These are phyloP conservation scores for Ernsta delagoae DNA, from an alignment of 2,888 invertebrate species.

Conservation along the genomic window DNA sequence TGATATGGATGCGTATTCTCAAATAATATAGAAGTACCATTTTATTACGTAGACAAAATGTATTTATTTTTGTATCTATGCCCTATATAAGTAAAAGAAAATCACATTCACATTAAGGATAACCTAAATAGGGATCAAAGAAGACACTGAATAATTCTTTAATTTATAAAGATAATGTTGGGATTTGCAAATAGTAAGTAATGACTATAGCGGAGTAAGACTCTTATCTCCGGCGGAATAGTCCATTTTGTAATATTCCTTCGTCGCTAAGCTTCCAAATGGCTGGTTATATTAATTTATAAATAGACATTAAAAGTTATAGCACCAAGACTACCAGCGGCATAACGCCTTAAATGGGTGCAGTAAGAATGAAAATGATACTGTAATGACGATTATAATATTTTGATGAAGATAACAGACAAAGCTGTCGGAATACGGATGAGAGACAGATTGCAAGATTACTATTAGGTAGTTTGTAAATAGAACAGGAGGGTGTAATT, in stretches of 20 bases:
- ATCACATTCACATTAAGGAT: neutral
- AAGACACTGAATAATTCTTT: neutral
- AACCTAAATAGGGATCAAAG: too few species aligned
- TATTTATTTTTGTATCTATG: too few species aligned
- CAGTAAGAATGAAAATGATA: too few species aligned
- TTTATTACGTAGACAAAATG: too few species aligned
- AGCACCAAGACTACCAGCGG: conserved; percentile 6
- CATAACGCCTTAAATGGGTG: conserved; percentile 10
- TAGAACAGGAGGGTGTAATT: neutral
- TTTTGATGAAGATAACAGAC: neutral
- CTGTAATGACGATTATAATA: neutral
- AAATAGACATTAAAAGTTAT: conserved; percentile 32
- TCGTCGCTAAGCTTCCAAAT: conserved; percentile 18
- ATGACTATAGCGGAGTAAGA: conserved; percentile 1
- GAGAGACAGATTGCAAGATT: neutral
- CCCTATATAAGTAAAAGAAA: neutral
- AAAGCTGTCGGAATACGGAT: neutral
- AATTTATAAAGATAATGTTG: neutral
- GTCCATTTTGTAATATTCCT: conserved; percentile 31
- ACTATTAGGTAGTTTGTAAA: neutral
- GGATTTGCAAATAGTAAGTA: conserved; percentile 23
- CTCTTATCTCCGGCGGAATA: conserved; percentile 22
- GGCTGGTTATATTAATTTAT: conserved; percentile 32
- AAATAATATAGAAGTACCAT: too few species aligned
- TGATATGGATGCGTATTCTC: too few species aligned